Evolutionary conservation across 2,113 vertebrate species (phyloP).

Genomic region (Protobothrops flavoviridis): DNA sequence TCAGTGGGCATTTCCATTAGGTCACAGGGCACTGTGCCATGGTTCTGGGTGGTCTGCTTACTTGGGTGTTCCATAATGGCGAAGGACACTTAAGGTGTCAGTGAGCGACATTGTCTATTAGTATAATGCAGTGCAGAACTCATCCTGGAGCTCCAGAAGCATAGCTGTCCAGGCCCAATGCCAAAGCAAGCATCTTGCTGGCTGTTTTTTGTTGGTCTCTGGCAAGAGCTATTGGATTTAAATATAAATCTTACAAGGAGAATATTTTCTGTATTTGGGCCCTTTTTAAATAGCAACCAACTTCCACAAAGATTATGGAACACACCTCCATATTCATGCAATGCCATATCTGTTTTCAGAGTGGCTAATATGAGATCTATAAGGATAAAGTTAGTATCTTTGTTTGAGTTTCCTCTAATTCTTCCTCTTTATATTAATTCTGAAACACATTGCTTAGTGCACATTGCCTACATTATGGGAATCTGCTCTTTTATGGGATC

Average conservation of each 20-base stretch:
- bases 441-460: not conserved
- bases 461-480: not conserved
- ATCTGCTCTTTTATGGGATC: not conserved
- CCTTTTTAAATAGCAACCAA: not conserved
- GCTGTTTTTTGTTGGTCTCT: slow-evolving; percentile 17
- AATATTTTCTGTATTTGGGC: slow-evolving; percentile 18
- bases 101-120: slow-evolving; percentile 14
- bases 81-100: slow-evolving; percentile 21
- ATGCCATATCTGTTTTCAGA: not conserved
- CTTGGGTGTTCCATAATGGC: slow-evolving; percentile 3
- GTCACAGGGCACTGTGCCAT: not conserved
- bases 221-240: slow-evolving; percentile 18
- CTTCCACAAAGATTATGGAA: not conserved
- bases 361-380: not conserved
- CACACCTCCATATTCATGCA: not conserved
- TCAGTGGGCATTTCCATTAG: slow-evolving; percentile 10
- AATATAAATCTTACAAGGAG: slow-evolving; percentile 6
- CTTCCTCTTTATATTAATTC: not conserved
- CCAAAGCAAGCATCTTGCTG: slow-evolving; percentile 33
- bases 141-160: slow-evolving; percentile 21
- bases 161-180: slow-evolving; percentile 5
- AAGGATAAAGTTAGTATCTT: not conserved
- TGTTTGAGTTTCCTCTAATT: not conserved
- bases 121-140: slow-evolving; percentile 28
- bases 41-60: slow-evolving; percentile 27